A percentile compares a stretch with the other conserved stretches of the same genome.
Conservation (phyloP, 1,140 invertebrate genomes). For the Trinorchestia longiramus region DNA sequence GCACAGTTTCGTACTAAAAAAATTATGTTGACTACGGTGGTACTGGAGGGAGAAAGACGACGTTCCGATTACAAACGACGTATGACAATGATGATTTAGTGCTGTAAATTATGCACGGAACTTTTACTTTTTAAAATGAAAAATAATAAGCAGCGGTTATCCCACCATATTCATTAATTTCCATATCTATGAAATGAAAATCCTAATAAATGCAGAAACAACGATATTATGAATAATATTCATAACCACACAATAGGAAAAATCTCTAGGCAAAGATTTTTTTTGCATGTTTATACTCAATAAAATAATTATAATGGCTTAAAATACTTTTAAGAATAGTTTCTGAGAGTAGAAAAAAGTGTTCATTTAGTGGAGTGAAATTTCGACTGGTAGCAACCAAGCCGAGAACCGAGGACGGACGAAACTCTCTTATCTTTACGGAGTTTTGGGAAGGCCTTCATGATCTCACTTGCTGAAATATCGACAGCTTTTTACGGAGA, state of each 20-base stretch:
- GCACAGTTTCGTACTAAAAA: neutral
- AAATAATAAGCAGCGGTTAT: no score
- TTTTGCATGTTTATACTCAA: neutral
- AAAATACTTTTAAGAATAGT: neutral
- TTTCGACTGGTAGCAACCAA: neutral
- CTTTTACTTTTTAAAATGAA: no score
- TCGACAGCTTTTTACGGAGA: constrained; percentile 46
- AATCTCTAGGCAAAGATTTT: no score
- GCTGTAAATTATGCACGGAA: no score
- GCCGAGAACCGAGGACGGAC: neutral
- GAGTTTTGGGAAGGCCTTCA: constrained; percentile 43
- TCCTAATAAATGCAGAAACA: no score
- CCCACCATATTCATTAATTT: no score
- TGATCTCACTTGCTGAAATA: constrained; percentile 51
- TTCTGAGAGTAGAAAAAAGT: neutral
- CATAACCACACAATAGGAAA: no score
- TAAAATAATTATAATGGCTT: neutral
- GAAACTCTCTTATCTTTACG: constrained; percentile 41
- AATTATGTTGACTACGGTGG: neutral
- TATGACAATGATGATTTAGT: no score
- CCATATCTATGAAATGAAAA: no score
- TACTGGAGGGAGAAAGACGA: neutral
- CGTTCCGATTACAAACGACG: neutral
- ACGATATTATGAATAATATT: no score
- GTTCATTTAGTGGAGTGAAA: neutral